These are phyloP conservation scores for Dicyrtomina minuta DNA, from an alignment of 2,888 invertebrate genomes.

Conservation along the genomic window DNA sequence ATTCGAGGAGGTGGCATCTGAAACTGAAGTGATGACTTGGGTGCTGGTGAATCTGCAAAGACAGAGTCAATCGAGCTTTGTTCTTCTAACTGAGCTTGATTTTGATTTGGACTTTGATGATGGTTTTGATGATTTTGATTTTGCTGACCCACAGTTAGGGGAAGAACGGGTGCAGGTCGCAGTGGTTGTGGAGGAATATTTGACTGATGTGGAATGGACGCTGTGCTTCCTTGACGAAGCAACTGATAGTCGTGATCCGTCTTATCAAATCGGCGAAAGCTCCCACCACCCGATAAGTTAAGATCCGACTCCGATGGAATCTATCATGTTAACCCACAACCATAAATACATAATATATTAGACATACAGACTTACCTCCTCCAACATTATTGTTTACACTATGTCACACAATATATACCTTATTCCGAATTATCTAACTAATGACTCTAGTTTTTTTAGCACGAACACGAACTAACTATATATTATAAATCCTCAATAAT, in stretches of 20 bases:
- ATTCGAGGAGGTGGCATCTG: constrained; percentile 56
- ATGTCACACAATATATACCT: too few species aligned
- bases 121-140: too few species aligned
- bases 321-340: constrained; percentile 56
- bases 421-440: too few species aligned
- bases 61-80: constrained; percentile 43
- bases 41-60: constrained; percentile 38
- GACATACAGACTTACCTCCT: background rate
- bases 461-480: constrained; percentile 11
- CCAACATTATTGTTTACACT: too few species aligned
- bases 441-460: background rate
- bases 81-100: constrained; percentile 13
- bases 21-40: constrained; percentile 36
- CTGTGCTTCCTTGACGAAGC: constrained; percentile 43
- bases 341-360: constrained; percentile 12
- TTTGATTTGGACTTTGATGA: too few species aligned
- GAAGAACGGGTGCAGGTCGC: constrained; percentile 53
- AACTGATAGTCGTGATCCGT: constrained; percentile 62
- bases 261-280: constrained; percentile 67
- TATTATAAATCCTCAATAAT: too few species aligned
- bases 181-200: constrained; percentile 38
- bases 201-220: constrained; percentile 22
- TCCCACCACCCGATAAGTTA: constrained; percentile 64
- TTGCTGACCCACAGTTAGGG: constrained; percentile 26
- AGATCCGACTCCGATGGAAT: constrained; percentile 68